phyloP scores from a whole-genome alignment of 2,888 invertebrate genomes.

The Eumacrocentrus americanus region DNA sequence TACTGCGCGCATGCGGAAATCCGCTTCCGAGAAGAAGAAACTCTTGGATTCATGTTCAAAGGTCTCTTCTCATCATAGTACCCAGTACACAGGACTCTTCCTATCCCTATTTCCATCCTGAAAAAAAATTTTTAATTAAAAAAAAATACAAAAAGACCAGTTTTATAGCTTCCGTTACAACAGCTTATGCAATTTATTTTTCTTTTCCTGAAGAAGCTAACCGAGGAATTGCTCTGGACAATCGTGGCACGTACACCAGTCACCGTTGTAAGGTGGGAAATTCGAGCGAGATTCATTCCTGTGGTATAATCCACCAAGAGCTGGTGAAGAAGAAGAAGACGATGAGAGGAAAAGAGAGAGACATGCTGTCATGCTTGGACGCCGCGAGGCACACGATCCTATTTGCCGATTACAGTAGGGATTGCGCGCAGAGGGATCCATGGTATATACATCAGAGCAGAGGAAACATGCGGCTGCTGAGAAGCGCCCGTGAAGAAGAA shows the following conservation, averaged over 20 bases:
- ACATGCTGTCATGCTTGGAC: slow-evolving; percentile 13
- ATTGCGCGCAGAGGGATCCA: too few species aligned
- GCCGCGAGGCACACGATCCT: not conserved
- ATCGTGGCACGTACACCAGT: not conserved
- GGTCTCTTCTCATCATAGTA: too few species aligned
- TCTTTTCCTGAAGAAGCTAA: not conserved
- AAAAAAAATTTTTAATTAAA: too few species aligned
- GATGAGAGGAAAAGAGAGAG: not conserved
- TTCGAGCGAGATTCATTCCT: slow-evolving; percentile 10
- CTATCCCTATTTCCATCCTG: too few species aligned
- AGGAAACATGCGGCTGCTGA: not conserved
- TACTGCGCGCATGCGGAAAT: slow-evolving; percentile 32
- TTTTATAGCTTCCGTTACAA: too few species aligned
- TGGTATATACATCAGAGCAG: not conserved
- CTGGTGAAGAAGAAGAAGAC: not conserved
- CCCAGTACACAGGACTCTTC: too few species aligned
- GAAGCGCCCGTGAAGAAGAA: not conserved
- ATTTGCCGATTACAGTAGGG: slow-evolving; percentile 11
- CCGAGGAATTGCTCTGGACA: not conserved
- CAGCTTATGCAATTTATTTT: too few species aligned
- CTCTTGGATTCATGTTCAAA: slow-evolving; percentile 22
- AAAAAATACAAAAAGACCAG: too few species aligned
- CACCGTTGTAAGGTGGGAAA: slow-evolving; percentile 1
- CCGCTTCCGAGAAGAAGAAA: slow-evolving; percentile 35
- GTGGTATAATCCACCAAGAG: not conserved